Base-by-base conservation (phyloP, 2,113 vertebrate species). In the Dicaeum eximium region DNA sequence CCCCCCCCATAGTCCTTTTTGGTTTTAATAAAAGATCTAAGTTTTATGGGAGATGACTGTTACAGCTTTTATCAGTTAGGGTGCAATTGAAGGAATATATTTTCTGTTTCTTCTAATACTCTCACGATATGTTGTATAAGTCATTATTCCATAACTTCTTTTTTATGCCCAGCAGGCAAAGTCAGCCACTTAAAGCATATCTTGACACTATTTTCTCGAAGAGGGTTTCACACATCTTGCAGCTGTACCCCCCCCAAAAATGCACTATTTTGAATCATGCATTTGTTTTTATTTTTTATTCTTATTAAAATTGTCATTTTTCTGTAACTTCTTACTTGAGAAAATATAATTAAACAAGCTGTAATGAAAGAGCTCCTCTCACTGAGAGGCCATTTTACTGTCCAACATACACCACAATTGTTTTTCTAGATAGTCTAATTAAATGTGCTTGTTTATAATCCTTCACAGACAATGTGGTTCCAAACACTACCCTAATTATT, bases 51-150 rank as follows among this genome's bases (percentile, higher is more conserved):
- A 92, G 79, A 81, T 0, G 23, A 88, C 81, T 80, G 37, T 23
- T 91, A 80, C 58, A 72, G 74, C 79, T 96, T 95, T 86, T 93
- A 93, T 81, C 90, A 90, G 77, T 91, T 95, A 95, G 4, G 17
- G 57, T 66, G 90, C 40, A 85, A 61, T 81, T 79, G 53, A 81
- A 85, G 22, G 61, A 89, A 92, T 78, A 84, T 31, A 92, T 84
- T 78, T 92, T 61, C 28, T 91, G 67, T 92, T 91, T 84, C 50
- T 87, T 89, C 35, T 48, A 74, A 57, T 70, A 78, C 61, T 93
- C 23, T 71, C 37, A 73, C 9, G 9, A 67, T 78, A 88, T 8
- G 8, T 27, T 71, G 22, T 27, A 8, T 37, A 83, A 44, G 61
- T 53, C 44, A 86, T 74, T 77, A 92, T 64, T 89, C 30, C 31